phyloP scores from a whole-genome alignment of 2,888 invertebrate genomes.

The Frankliniella fusca region DNA sequence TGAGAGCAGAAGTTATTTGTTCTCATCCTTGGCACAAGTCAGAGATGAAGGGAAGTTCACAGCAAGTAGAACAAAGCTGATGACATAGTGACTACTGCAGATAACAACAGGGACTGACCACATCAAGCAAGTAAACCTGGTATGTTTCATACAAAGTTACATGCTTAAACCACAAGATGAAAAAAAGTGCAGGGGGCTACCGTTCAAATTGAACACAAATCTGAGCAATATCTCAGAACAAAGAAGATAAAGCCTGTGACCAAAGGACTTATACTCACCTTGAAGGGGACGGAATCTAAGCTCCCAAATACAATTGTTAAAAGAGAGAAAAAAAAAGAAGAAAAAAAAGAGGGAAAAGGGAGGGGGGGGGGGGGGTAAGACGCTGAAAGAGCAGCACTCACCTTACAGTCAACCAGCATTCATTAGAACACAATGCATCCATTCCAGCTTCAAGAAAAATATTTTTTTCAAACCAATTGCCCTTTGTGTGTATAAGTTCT shows the following conservation, averaged over 20 bases:
- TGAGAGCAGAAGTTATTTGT: no score
- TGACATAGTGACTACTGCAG: no score
- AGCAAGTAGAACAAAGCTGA: no score
- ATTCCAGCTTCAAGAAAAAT: not conserved
- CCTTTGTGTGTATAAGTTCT: not conserved
- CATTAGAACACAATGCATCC: not conserved
- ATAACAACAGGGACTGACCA: no score
- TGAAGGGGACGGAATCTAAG: not conserved
- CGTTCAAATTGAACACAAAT: not conserved
- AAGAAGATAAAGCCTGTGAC: not conserved
- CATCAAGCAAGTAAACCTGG: not conserved
- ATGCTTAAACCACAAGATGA: not conserved
- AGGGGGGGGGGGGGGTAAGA: no score
- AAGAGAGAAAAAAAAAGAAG: no score
- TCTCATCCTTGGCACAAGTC: no score
- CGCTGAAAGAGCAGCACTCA: not conserved
- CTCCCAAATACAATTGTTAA: not conserved
- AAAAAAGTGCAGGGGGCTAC: not conserved
- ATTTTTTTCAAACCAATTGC: not conserved
- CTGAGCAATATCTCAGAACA: not conserved
- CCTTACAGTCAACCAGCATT: not conserved
- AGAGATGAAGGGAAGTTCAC: no score
- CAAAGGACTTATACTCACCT: not conserved
- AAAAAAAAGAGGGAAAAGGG: no score
- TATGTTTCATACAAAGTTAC: not conserved